Evolutionary conservation across 2,797 vertebrate genomes (phyloP).

Genomic region (Artibeus jamaicensis): DNA sequence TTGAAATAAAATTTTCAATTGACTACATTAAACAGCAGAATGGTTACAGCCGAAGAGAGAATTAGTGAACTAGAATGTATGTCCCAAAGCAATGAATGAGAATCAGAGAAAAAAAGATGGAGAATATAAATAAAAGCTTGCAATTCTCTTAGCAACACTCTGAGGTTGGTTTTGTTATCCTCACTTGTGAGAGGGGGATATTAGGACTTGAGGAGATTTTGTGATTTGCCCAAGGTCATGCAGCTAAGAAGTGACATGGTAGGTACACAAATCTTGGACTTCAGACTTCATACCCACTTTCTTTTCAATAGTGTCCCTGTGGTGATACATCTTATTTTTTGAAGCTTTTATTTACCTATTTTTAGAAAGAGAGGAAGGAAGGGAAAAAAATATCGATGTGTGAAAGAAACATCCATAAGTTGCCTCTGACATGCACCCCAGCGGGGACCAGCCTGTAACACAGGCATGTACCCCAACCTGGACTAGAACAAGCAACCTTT

Average conservation of each 20-base stretch:
- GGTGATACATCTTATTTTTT: neutral
- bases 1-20: neutral
- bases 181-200: neutral
- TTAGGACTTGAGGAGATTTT: neutral
- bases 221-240: neutral
- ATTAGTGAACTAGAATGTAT: conserved; percentile 17
- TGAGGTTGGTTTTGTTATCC: neutral
- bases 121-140: neutral
- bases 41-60: neutral
- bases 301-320: neutral
- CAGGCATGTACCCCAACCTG: neutral
- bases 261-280: neutral
- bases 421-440: neutral
- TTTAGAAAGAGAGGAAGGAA: neutral
- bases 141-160: neutral
- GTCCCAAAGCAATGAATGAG: neutral
- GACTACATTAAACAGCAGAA: neutral
- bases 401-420: neutral
- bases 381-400: neutral
- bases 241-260: neutral
- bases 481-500: neutral
- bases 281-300: neutral
- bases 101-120: neutral
- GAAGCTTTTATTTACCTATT: neutral
- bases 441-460: neutral